Conservation (phyloP, 2,797 vertebrate genomes). For the Enteromius unitaeniatus region DNA sequence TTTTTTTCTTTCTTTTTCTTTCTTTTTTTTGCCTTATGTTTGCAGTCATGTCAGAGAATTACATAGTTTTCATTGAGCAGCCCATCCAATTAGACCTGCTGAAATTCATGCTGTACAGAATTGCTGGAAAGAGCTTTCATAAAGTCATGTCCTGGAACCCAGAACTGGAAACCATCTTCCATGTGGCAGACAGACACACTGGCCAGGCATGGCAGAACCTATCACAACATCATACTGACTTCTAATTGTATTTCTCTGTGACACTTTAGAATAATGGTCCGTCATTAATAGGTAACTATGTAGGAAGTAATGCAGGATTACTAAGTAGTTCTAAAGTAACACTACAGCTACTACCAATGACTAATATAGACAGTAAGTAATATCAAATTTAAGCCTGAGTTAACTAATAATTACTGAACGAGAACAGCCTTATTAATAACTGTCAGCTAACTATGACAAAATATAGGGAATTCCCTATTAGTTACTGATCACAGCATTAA, state of each 20-base stretch:
- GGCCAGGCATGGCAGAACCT: constrained; percentile 79
- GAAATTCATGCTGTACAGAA: constrained; percentile 81
- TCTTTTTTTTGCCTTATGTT: neutral
- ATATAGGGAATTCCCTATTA: too few relatives aligned
- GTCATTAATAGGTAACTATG: too few relatives aligned
- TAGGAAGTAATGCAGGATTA: too few relatives aligned
- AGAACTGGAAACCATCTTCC: constrained; percentile 81
- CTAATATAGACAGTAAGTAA: too few relatives aligned
- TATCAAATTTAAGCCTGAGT: too few relatives aligned
- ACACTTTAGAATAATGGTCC: too few relatives aligned
- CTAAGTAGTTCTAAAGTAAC: too few relatives aligned
- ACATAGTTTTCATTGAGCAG: constrained; percentile 91
- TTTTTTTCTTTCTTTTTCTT: neutral
- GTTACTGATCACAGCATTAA: too few relatives aligned
- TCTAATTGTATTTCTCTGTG: neutral
- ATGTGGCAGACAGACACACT: constrained; percentile 86
- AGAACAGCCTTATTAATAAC: too few relatives aligned
- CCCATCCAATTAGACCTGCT: constrained; percentile 87
- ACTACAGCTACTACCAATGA: too few relatives aligned
- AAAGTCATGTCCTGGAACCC: constrained; percentile 88
- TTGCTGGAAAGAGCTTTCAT: constrained; percentile 80
- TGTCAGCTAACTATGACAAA: too few relatives aligned
- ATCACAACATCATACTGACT: neutral
- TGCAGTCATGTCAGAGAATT: constrained; percentile 92
- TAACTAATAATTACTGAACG: too few relatives aligned